Evolutionary conservation across 2,888 invertebrate species (phyloP), one percentile per base, ranked within the genome.

Genomic region (Cantharis nigra): DNA sequence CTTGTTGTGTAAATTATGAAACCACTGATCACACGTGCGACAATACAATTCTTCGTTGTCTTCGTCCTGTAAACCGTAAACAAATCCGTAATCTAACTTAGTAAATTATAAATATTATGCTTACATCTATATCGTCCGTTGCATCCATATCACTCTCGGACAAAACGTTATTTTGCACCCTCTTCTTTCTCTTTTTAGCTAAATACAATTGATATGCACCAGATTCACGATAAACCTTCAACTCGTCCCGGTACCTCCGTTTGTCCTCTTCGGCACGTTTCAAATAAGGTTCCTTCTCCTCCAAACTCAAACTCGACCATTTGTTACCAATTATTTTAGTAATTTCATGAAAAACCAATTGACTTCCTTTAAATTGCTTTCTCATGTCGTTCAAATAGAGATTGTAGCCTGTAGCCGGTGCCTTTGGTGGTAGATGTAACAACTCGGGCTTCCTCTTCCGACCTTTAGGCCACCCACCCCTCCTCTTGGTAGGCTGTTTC

Each of bases 401-500:
- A 80, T 91, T 90, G 84, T 91, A 91, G 83, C 91, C 91, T 63
- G 91, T 91, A 16, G 90, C 89, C 11, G 92, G 92, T 20, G 91
- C 91, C 84, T 91, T 90, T 1, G 91, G 91, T 1, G 90, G 90
- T 63, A 89, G 86, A 83, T 89, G 88, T 63, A 90, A 85, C 69
- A 89, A 79, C 79, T 90, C 90, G 13, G 90, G 90, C 84, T 91
- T 91, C 28, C 92, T 84, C 85, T 91, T 91, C 74, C 91, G 88
- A 1, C 92, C 92, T 85, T 92, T 92, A 1, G 92, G 92, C 92
- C 92, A 92, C 0, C 92, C 92, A 78, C 91, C 91, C 82, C 90
- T 87, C 71, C 89, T 87, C 85, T 91, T 91, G 26, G 82, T 79
- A 70, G 85, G 86, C 33, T 78, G 73, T 70, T 83, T 84, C 67